Evolutionary conservation across 1,140 invertebrate genomes (phyloP).

Genomic region (Cotesia typhae): DNA sequence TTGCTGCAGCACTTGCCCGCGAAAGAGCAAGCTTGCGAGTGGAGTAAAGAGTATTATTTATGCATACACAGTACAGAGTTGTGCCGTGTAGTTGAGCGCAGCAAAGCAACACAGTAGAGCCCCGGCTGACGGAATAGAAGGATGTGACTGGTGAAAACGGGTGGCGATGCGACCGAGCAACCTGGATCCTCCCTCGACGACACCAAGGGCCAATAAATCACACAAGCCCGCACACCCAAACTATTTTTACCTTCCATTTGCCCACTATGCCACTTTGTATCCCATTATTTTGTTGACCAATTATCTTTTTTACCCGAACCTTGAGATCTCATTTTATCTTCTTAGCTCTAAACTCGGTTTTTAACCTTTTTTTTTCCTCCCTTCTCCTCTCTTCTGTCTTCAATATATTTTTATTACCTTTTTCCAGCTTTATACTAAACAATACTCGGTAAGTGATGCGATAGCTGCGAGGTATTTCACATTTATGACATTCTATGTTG

Average conservation of each 20-base stretch:
- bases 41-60: constrained; percentile 35
- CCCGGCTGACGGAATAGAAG: neutral
- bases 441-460: constrained; percentile 14
- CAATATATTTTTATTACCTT: constrained; percentile 8
- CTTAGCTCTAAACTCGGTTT: neutral
- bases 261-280: constrained; percentile 29
- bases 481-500: constrained; percentile 26
- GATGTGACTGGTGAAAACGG: constrained; percentile 21
- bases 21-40: constrained; percentile 24
- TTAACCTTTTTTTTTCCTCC: neutral
- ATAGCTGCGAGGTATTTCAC: constrained; percentile 14
- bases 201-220: constrained; percentile 38
- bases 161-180: constrained; percentile 20
- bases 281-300: constrained; percentile 37
- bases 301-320: constrained; percentile 27
- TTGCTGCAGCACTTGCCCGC: constrained; percentile 5
- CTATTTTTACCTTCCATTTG: constrained; percentile 23
- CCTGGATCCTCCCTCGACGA: constrained; percentile 26
- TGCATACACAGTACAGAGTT: constrained; percentile 35
- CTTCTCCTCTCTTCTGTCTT: too few relatives aligned
- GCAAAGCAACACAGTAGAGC: too few relatives aligned
- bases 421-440: neutral
- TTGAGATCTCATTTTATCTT: neutral
- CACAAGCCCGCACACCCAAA: constrained; percentile 11
- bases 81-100: constrained; percentile 21